Evolutionary conservation across 2,888 invertebrate species (phyloP), one percentile per base, ranked within the genome.

Genomic region (Quadroppia sp.): DNA sequence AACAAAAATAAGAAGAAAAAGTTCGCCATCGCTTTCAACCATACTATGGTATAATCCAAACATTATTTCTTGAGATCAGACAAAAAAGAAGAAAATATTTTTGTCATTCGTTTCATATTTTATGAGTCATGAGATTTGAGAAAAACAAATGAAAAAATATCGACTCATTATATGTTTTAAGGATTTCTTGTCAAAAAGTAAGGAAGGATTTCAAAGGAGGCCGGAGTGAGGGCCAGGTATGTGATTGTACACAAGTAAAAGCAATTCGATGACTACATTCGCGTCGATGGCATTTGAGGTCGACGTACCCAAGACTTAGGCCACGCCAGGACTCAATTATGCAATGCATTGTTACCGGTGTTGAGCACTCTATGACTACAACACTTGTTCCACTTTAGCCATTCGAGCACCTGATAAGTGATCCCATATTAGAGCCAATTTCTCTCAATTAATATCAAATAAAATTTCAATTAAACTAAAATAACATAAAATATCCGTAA

Each of bases 251-350:
- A 61, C 30, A 61, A 61, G 61, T 13, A 32, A 61, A 53, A 53
- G 13, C 20, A 17, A 30, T 23, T 36, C 7, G 28, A 53, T 23
- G 13, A 11, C 23, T 23, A 28, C 11, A 17, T 45, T 45, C 17
- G 17, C 6, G 45, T 45, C 9, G 59, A 30, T 15, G 30, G 61
- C 30, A 30, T 61, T 32, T 36, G 61, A 61, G 61, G 61, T 61
- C 32, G 25, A 30, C 30, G 61, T 30, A 61, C 61, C 32, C 23
- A 32, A 28, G 61, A 20, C 25, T 53, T 23, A 61, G 32, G 61
- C 61, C 61, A 61, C 61, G 32, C 61, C 61, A 61, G 61, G 61
- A 17, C 30, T 61, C 61, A 30, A 30, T 61, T 17, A 53, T 61
- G 53, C 53, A 53, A 53, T 53, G 61, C 36, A 61, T 61, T 61